Base-by-base conservation (phyloP, 1,140 invertebrate genomes). In the Agrilus planipennis region DNA sequence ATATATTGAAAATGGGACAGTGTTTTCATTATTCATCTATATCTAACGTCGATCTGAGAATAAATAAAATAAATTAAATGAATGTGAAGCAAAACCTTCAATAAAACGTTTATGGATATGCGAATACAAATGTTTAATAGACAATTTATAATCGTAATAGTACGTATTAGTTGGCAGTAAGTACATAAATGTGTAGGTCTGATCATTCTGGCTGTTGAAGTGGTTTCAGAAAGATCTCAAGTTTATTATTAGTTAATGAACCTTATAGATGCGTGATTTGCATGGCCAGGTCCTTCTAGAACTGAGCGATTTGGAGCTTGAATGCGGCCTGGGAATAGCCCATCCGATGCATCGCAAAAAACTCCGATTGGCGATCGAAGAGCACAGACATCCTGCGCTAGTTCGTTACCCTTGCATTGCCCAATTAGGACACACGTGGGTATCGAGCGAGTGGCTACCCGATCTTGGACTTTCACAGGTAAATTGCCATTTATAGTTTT, bases 321-420 rank as follows among this genome's bases (percentile, higher is more conserved):
- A 90, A 63, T 78, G 82, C 2, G 87, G 87, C 1, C 65, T 95
- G 15, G 87, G 88, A 4, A 81, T 94, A 35, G 73, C 75, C 12
- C 89, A 92, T 70, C 82, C 87, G 4, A 81, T 95, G 70, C 91
- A 95, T 60, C 72, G 87, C 44, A 89, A 91, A 64, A 95, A 94
- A 57, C 65, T 95, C 21, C 71, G 89, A n/a, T 69, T 95, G 44
- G 89, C 90, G 15, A 92, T 95, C 47, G 90, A 95, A 56, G 89
- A 93, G 60, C 82, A 90, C 43, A 62, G 89, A 34, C 76, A 89
- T 45, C 88, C 89, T 0, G 76, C 81, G 54, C 69, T 84, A 45
- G 84, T 91, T 35, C 71, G 85, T 47, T 91, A 88, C 67, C 86
- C 88, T 0, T 81, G 79, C 53, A 89, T 91, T 45, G 79, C 79